Base-by-base conservation (phyloP, 2,797 vertebrate species). In the Cyclura pinguis region DNA sequence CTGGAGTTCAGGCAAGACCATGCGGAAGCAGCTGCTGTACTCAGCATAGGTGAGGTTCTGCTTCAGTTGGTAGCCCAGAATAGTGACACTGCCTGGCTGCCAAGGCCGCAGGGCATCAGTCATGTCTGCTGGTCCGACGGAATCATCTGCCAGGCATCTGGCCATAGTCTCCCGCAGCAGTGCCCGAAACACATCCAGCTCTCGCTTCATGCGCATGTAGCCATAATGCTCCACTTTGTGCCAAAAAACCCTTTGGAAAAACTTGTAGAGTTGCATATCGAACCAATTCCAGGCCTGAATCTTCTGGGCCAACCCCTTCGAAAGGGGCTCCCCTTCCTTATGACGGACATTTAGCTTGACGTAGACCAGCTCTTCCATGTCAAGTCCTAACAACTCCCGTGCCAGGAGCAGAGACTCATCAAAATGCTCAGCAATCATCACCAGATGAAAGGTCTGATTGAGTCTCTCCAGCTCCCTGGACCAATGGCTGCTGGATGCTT, bases 401-500 rank as follows among this genome's bases (percentile, higher is more conserved):
- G 84, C 86, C 38, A 93, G 88, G 13, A 94, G 73, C 57, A 93
- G 84, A 0, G 93, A 96, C 93, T 97, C 93, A 0, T 97, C 95
- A 12, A 97, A 96, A 80, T 96, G 93, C 86, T 96, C 96, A 0
- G 95, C 83, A 0, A 96, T 95, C 95, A 96, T 94, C 16, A 97
- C 93, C 80, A 96, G 92, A 47, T 95, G 92, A 85, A 97, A 96
- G 9, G 90, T 90, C 57, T 86, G 90, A 67, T 95, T 95, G 67
- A 97, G 93, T 12, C 62, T 87, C 20, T 84, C 84, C 13, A 96
- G 76, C 83, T 95, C 90, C 20, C 47, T 72, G 0, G 62, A 76
- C 93, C 94, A 95, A 27, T 72, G 86, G 2, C 73, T 32, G 73
- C 89, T 94, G 89, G 83, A 32, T 3, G 22, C 85, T 86, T 87